These are phyloP conservation scores for Siphlonurus alternatus DNA, from an alignment of 2,888 invertebrate species.

Conservation along the genomic window DNA sequence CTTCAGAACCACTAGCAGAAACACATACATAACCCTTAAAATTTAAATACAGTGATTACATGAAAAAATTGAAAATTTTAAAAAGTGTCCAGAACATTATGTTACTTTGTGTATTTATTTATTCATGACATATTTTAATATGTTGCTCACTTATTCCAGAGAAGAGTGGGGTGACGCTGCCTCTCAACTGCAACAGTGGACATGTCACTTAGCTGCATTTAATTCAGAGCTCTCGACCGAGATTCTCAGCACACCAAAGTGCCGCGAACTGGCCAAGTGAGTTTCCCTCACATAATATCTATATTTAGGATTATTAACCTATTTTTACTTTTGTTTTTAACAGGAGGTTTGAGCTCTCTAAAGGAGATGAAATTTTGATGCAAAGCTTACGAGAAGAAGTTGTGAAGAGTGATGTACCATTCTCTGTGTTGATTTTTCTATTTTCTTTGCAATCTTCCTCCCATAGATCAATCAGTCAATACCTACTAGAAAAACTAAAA, in stretches of 20 bases:
- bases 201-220: slow-evolving; percentile 12
- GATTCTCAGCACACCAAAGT: neutral
- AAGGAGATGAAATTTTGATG: neutral
- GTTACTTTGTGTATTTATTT: neutral
- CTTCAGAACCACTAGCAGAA: too few relatives aligned
- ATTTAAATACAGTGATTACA: too few relatives aligned
- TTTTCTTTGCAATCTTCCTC: neutral
- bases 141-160: slow-evolving; percentile 3
- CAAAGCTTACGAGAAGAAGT: neutral
- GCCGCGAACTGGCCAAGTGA: neutral
- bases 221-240: neutral
- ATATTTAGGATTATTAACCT: neutral
- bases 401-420: neutral
- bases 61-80: too few relatives aligned
- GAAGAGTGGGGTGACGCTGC: slow-evolving; percentile 12
- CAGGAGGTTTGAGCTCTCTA: neutral
- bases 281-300: neutral
- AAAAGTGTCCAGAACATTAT: neutral
- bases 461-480: neutral
- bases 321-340: neutral
- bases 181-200: slow-evolving; percentile 12
- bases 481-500: neutral
- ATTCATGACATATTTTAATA: neutral
- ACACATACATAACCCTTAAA: too few relatives aligned
- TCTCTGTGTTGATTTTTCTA: neutral